Evolutionary conservation across 1,140 invertebrate genomes (phyloP), one percentile per base, ranked within the genome.

Genomic region (Drosophila kohkoa): DNA sequence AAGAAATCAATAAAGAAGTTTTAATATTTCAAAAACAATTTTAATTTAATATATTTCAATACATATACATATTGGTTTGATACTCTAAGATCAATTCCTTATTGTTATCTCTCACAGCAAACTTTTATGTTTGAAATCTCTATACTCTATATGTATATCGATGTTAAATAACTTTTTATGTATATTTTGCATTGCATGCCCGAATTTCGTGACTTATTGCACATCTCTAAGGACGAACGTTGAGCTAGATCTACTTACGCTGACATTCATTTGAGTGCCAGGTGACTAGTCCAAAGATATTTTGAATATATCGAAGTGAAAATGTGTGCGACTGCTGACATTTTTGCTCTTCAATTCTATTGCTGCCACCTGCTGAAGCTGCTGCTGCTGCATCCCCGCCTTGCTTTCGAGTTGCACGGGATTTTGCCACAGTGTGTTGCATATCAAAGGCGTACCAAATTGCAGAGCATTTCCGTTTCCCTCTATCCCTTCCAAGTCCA

Each of bases 241-340:
- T 45, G 25, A 32, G 32, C 5, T 59, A 64, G 49, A 51, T 82
- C 79, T 73, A 77, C 76, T 79, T 80, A 77, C 52, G 69, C 43
- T 63, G 69, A 88, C 83, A 80, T 87, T 87, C 76, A 87, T 87
- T 88, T 77, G 69, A 82, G 66, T 88, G 66, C 66, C 72, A 59
- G 62, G 30, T 72, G 81, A 85, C 77, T 81, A 78, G 63, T 87
- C 75, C 60, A 80, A 68, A 63, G 74, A 88, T 87, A 80, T 87
- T 86, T 87, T 54, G 76, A 88, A 82, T 81, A 79, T 35, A 87
- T 82, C 46, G 52, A 76, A 54, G 65, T 51, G 60, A 62, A 70
- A 81, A 62, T 82, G 63, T 76, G 30, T 85, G 58, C 58, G 59
- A 66, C 52, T 79, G 68, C 65, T 75, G 55, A 32, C 25, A 15